Percentiles rank a stretch among this genome's conserved stretches.
Evolutionary conservation across 2,888 invertebrate genomes (phyloP).

Genomic region (Leptinotarsa haldemani): DNA sequence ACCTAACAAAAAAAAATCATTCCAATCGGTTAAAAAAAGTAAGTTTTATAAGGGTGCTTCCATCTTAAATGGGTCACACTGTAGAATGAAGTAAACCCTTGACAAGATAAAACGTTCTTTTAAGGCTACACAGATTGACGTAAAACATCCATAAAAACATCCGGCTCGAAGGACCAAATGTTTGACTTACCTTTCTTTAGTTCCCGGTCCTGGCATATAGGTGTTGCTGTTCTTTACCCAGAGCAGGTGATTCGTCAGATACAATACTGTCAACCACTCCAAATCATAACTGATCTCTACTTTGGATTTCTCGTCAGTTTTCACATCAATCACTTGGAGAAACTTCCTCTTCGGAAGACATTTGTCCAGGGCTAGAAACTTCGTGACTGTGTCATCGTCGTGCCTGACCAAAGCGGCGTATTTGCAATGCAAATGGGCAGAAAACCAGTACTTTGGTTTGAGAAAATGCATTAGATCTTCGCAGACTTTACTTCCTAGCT

Average conservation of each 20-base stretch:
- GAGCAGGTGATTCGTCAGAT: constrained; percentile 88
- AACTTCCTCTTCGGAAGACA: constrained; percentile 91
- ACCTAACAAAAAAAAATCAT: too few species aligned
- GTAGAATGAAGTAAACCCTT: background rate
- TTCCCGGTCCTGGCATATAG: constrained; percentile 86
- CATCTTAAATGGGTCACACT: too few species aligned
- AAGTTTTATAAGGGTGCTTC: too few species aligned
- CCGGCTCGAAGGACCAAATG: background rate
- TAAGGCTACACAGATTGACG: too few species aligned
- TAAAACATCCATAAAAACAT: background rate
- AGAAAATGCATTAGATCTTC: constrained; percentile 84
- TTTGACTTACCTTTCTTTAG: constrained; percentile 72
- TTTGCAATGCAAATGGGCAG: constrained; percentile 97
- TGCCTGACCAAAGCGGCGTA: constrained; percentile 91
- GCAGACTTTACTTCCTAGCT: constrained; percentile 88
- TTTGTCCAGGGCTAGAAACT: constrained; percentile 96
- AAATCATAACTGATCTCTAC: constrained; percentile 80
- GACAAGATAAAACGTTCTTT: background rate
- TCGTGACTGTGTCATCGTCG: constrained; percentile 72
- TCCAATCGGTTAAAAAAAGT: too few species aligned
- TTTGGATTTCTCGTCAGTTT: constrained; percentile 70
- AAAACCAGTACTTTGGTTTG: constrained; percentile 94
- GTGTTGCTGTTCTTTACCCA: constrained; percentile 76
- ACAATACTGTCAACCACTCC: constrained; percentile 94
- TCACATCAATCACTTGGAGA: constrained; percentile 81